These are phyloP conservation scores for Chromis chromis DNA, from an alignment of 2,797 vertebrate species.

Conservation along the genomic window DNA sequence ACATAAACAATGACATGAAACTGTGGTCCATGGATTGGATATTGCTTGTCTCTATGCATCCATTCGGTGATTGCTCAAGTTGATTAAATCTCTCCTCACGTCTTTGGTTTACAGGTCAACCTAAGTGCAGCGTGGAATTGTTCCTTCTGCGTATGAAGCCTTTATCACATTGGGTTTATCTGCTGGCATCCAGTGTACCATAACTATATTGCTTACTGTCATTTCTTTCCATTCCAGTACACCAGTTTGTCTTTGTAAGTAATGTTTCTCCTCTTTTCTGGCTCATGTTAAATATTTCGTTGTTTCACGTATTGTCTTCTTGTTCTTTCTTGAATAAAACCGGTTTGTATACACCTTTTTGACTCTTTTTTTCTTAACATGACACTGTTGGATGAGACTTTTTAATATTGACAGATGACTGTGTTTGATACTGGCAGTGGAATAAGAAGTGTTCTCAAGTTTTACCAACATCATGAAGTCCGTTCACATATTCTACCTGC, in stretches of 20 bases:
- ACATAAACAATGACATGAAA: neutral
- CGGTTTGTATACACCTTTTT: slow-evolving; percentile 21
- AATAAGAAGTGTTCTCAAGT: slow-evolving; percentile 10
- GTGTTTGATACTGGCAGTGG: neutral
- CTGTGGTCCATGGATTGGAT: neutral
- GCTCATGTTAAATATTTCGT: slow-evolving; percentile 55
- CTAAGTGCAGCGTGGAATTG: slow-evolving; percentile 54
- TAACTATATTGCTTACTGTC: slow-evolving; percentile 29
- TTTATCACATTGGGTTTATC: slow-evolving; percentile 59
- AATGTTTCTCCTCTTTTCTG: slow-evolving; percentile 18
- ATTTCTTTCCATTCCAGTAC: slow-evolving; percentile 28
- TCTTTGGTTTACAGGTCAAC: slow-evolving; percentile 77
- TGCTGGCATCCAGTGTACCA: slow-evolving; percentile 77
- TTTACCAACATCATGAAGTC: slow-evolving; percentile 2
- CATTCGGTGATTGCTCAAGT: slow-evolving; percentile 20
- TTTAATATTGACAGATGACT: neutral
- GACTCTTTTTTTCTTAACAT: neutral
- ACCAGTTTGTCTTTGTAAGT: slow-evolving; percentile 23
- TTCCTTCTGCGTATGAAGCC: slow-evolving; percentile 34
- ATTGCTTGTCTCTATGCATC: slow-evolving; percentile 5
- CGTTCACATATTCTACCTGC: slow-evolving; percentile 6
- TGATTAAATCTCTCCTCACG: slow-evolving; percentile 35
- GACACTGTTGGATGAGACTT: neutral
- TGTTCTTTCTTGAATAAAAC: slow-evolving; percentile 30
- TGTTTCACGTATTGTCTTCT: slow-evolving; percentile 32